Base-by-base conservation (phyloP, 2,113 vertebrate genomes). In the Cryptotis parvus region DNA sequence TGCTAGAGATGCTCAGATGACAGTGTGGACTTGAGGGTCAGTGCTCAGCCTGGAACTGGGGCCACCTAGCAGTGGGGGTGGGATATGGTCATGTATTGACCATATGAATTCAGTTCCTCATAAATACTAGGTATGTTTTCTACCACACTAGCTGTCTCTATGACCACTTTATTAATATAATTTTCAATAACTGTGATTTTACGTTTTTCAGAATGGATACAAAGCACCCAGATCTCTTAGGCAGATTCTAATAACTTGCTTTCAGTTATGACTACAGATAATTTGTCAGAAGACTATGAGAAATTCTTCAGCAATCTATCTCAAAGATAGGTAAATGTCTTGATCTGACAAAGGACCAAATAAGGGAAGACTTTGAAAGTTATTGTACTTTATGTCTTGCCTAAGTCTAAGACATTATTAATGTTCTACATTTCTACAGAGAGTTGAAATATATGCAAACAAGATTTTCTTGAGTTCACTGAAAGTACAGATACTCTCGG, bases 191-290 rank as follows among this genome's bases (percentile, higher is more conserved):
- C n/a, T 65, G 33, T 20, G 33, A 26, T 70, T 69, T 87, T 35
- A 15, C 41, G 61, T 68, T 72, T 87, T 72, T 87, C 41, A 84
- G 33, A 20, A 37, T 85, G 9, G 63, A 49, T 89, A n/a, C 22
- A 61, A 86, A 90, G 87, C 8, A 78, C 31, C 87, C 37, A 41
- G 24, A 79, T 81, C 35, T 66, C 27, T 87, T n/a, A 52, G 24
- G 45, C 4, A 26, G 89, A 58, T 77, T 80, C 69, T 77, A 80
- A 79, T 35, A 87, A 43, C 18, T 81, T 74, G 69, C n/a, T 75
- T 49, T 2, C 45, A 49, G 6, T 75, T 76, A 86, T 2, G 52
- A 49, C 74, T 80, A 10, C 18, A 86, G 41, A 83, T 39, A 9
- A 29, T 35, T 27, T 58, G 9, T 69, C 39, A 78, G 35, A 39